Conservation (phyloP, 2,113 vertebrate genomes). For the Damaliscus lunatus region DNA sequence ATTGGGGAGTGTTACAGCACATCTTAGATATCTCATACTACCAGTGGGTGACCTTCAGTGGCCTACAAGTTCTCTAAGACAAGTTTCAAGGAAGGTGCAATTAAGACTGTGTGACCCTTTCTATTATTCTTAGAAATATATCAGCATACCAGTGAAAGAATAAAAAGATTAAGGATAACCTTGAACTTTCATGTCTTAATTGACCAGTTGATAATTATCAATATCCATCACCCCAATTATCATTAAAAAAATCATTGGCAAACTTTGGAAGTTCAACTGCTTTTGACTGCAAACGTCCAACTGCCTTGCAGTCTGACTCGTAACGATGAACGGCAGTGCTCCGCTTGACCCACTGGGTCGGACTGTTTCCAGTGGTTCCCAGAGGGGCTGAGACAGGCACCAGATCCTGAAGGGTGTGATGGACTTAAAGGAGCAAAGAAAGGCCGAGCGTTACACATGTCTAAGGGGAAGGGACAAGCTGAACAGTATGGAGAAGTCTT, state of each 20-base stretch:
- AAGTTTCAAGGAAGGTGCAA: background rate
- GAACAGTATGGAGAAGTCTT: accelerated
- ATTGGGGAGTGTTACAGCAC: background rate
- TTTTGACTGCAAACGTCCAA: accelerated
- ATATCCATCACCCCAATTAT: background rate
- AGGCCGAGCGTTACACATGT: background rate
- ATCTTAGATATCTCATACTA: background rate
- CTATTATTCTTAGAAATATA: background rate
- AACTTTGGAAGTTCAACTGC: background rate
- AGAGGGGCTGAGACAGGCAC: background rate
- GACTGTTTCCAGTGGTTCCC: background rate
- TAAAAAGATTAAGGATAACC: background rate
- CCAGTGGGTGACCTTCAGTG: background rate
- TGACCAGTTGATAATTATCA: background rate
- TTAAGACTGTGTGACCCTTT: no score
- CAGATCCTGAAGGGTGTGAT: background rate
- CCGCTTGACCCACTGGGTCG: accelerated
- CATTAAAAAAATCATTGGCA: background rate
- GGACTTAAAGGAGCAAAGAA: background rate
- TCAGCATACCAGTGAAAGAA: background rate
- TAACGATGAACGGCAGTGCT: accelerated
- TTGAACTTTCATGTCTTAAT: background rate
- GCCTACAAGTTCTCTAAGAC: background rate
- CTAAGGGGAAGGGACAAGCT: background rate
- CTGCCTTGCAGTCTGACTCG: background rate